Percentiles rank a stretch among this genome's conserved stretches.
Conservation (phyloP, 2,888 invertebrate genomes). For the Callosobruchus maculatus region DNA sequence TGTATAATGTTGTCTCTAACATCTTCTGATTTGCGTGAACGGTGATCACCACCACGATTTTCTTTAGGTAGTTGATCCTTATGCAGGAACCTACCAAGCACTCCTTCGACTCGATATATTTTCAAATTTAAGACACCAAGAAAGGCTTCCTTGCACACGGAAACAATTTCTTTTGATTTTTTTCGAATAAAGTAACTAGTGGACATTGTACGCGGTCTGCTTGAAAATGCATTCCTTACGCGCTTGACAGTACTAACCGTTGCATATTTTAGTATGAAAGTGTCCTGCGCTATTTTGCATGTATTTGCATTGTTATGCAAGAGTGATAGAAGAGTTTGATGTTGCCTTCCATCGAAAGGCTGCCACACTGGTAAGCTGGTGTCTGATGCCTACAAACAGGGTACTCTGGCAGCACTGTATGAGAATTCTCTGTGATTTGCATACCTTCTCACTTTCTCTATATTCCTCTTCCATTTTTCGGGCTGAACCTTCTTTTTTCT, state of each 20-base stretch:
- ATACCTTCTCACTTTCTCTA: background rate
- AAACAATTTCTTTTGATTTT: background rate
- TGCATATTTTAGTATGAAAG: slow-evolving; percentile 2
- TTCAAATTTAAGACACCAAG: slow-evolving; percentile 1
- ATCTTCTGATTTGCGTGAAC: background rate
- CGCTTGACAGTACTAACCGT: slow-evolving; percentile 1
- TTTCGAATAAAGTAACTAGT: too few species aligned
- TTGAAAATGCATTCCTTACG: background rate
- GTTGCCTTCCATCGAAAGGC: too few species aligned
- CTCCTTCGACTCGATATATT: background rate
- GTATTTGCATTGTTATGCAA: too few species aligned
- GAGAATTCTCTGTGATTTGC: too few species aligned
- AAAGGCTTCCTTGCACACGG: too few species aligned
- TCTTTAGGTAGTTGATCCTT: slow-evolving; percentile 1
- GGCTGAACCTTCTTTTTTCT: background rate
- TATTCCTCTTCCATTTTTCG: background rate
- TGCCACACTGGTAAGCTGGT: background rate
- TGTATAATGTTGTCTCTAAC: background rate
- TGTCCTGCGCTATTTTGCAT: background rate
- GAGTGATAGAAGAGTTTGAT: too few species aligned
- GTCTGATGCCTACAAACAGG: slow-evolving; percentile 5
- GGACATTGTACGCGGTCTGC: too few species aligned
- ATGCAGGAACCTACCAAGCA: background rate
- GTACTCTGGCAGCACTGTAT: slow-evolving; percentile 5
- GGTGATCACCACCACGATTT: slow-evolving; percentile 2